phyloP scores from a whole-genome alignment of 2,888 invertebrate genomes.

The Drosophila ezoana region DNA sequence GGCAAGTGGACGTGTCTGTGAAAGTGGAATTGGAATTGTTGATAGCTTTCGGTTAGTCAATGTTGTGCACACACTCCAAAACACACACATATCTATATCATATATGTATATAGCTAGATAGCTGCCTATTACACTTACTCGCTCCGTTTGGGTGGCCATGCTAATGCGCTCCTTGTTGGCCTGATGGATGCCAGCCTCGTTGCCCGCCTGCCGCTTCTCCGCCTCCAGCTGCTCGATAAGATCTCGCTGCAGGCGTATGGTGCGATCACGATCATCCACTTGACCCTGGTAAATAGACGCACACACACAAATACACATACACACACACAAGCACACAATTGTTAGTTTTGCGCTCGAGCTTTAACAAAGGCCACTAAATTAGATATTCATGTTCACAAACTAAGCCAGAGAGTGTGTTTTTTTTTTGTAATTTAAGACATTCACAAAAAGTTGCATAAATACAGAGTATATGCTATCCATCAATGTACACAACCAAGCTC shows the following conservation, averaged over 20 bases:
- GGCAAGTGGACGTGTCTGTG: constrained; percentile 85
- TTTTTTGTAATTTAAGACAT: constrained; percentile 35
- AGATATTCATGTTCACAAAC: constrained; percentile 49
- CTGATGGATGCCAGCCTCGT: constrained; percentile 26
- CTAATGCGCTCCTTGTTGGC: constrained; percentile 88
- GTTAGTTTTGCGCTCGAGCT: constrained; percentile 45
- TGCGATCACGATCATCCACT: constrained; percentile 93
- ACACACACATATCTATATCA: constrained; percentile 21
- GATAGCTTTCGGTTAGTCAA: constrained; percentile 71
- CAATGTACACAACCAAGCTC: constrained; percentile 40
- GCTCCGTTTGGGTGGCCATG: constrained; percentile 94
- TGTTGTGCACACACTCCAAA: constrained; percentile 50
- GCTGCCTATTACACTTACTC: constrained; percentile 86
- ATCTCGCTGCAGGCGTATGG: constrained; percentile 92
- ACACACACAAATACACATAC: constrained; percentile 14
- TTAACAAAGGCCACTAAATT: constrained; percentile 61
- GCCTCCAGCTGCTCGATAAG: constrained; percentile 88
- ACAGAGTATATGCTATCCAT: constrained; percentile 40
- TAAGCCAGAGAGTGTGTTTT: constrained; percentile 69
- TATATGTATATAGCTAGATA: constrained; percentile 2
- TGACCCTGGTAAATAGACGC: constrained; percentile 87
- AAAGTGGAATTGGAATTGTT: constrained; percentile 67
- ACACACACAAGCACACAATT: constrained; percentile 22
- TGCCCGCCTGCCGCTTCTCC: constrained; percentile 72
- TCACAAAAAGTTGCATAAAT: constrained; percentile 46